Evolutionary conservation across 2,888 invertebrate species (phyloP).

Genomic region (Mantis religiosa): DNA sequence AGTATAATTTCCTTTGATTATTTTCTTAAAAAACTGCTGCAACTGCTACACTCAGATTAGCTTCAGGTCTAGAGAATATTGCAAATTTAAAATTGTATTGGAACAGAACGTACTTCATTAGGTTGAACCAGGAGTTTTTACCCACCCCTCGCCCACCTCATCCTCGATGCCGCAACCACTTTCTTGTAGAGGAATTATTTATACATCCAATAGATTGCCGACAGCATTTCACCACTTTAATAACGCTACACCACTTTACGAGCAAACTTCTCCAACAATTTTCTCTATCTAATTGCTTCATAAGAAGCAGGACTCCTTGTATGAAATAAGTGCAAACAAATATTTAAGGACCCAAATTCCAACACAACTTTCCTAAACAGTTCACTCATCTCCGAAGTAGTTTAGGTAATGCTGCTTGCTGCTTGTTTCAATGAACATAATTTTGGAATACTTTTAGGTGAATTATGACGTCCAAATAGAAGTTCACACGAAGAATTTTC

Average conservation of each 20-base stretch:
- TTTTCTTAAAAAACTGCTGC: too few species aligned
- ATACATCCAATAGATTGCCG: neutral
- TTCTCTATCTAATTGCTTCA: neutral
- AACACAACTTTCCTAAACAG: neutral
- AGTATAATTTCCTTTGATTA: too few species aligned
- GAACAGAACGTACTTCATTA: neutral
- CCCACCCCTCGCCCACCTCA: too few species aligned
- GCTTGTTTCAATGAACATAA: too few species aligned
- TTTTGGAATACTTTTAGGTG: too few species aligned
- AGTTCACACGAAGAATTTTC: too few species aligned
- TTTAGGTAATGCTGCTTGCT: too few species aligned
- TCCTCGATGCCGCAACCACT: neutral
- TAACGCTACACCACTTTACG: neutral
- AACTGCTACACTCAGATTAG: too few species aligned
- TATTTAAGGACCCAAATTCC: neutral
- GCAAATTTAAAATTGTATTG: neutral
- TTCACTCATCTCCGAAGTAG: too few species aligned
- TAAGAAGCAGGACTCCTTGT: neutral
- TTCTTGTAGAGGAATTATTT: neutral
- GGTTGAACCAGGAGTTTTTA: neutral
- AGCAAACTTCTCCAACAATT: neutral
- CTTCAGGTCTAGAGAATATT: too few species aligned
- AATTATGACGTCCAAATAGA: too few species aligned
- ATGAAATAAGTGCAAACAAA: neutral
- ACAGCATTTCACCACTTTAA: neutral